Conservation (phyloP, 2,113 vertebrate genomes). For the Sclerurus mexicanus region DNA sequence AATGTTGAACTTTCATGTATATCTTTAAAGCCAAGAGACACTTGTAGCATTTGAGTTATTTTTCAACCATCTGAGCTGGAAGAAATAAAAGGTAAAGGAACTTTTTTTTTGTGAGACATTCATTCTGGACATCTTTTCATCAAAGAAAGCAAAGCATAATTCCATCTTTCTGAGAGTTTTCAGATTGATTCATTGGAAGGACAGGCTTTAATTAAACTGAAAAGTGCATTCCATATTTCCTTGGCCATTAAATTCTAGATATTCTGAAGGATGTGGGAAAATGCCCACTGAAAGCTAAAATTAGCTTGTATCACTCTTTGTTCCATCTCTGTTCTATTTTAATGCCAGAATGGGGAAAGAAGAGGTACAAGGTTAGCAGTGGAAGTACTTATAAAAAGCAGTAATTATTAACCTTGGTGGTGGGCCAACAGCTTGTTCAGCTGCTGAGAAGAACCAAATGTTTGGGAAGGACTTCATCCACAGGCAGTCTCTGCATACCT, state of each 20-base stretch:
- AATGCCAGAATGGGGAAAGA: background rate
- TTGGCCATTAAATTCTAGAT: constrained; percentile 26
- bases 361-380: background rate
- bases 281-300: constrained; percentile 1
- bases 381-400: background rate
- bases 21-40: constrained; percentile 32
- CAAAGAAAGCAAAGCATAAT: background rate
- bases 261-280: constrained; percentile 31
- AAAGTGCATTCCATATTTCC: background rate
- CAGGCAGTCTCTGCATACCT: background rate
- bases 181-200: background rate
- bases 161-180: constrained; percentile 10
- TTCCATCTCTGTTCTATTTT: constrained; percentile 38
- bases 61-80: background rate
- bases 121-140: background rate
- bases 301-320: constrained; percentile 4
- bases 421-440: background rate
- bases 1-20: background rate
- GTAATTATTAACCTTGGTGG: background rate
- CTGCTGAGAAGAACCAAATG: background rate
- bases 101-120: background rate
- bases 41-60: constrained; percentile 14
- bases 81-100: background rate
- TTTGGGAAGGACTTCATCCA: background rate
- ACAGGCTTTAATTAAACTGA: constrained; percentile 42